Conservation (phyloP, 2,113 vertebrate species). For the Natator depressus region DNA sequence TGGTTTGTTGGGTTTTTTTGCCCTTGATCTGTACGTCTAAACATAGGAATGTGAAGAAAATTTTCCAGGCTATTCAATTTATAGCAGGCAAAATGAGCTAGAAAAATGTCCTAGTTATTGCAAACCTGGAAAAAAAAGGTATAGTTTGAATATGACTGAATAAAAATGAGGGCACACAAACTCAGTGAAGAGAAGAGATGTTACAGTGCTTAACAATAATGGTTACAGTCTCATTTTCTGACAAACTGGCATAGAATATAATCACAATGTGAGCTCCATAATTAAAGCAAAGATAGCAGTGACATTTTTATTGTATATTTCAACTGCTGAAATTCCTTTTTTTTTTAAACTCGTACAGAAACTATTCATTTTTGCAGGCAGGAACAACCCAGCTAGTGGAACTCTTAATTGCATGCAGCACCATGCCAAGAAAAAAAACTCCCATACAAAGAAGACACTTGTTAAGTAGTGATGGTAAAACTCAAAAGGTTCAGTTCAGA, state of each 20-base stretch:
- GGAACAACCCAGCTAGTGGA: constrained; percentile 59
- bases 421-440: constrained; percentile 39
- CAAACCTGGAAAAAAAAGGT: constrained; percentile 48
- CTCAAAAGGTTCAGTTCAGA: not conserved
- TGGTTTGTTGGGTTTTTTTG: not conserved
- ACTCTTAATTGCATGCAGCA: constrained; percentile 45
- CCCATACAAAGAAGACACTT: not conserved
- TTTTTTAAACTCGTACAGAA: not conserved
- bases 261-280: constrained; percentile 61
- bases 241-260: constrained; percentile 63
- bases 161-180: constrained; percentile 65
- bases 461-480: not conserved
- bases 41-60: constrained; percentile 49
- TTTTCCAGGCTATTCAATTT: constrained; percentile 72
- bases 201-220: constrained; percentile 62
- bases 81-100: constrained; percentile 58
- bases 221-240: constrained; percentile 65
- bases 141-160: constrained; percentile 61
- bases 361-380: constrained; percentile 55
- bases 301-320: constrained; percentile 68
- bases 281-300: constrained; percentile 72
- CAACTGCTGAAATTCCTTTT: constrained; percentile 59
- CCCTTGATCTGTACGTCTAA: constrained; percentile 65
- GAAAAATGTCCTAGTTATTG: constrained; percentile 67
- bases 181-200: constrained; percentile 61